phyloP scores from a whole-genome alignment of 1,140 invertebrate genomes.

The Coelopa frigida region DNA sequence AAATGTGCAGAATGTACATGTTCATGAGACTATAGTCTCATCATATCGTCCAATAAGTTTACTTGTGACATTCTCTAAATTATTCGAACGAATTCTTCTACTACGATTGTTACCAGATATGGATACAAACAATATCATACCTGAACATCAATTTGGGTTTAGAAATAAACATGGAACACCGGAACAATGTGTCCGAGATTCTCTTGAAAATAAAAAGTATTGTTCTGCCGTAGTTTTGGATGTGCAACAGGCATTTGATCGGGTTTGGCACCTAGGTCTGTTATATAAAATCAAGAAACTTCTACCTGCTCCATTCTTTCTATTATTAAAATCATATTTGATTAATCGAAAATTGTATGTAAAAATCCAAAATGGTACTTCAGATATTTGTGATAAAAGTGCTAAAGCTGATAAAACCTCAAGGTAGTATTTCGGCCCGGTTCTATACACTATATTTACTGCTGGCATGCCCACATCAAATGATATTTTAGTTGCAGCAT shows the following conservation, averaged over 20 bases:
- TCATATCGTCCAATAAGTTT: conserved; percentile 3
- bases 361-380: no score
- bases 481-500: background rate
- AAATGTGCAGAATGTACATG: conserved; percentile 4
- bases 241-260: background rate
- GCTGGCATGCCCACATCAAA: background rate
- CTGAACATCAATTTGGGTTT: conserved; percentile 4
- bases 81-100: background rate
- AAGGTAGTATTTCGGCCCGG: conserved; percentile 2
- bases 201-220: conserved; percentile 1
- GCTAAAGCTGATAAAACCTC: background rate
- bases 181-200: conserved; percentile 3
- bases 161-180: background rate
- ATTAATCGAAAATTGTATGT: conserved; percentile 2
- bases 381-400: no score
- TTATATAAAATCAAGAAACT: conserved; percentile 1
- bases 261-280: background rate
- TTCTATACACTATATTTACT: conserved; percentile 2
- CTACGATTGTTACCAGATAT: background rate
- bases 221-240: no score
- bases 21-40: background rate
- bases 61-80: background rate
- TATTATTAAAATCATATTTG: background rate
- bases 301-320: background rate
- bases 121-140: background rate